Conservation (phyloP, 53 echinoderm and acorn worm species). For the Apostichopus leukothele region DNA sequence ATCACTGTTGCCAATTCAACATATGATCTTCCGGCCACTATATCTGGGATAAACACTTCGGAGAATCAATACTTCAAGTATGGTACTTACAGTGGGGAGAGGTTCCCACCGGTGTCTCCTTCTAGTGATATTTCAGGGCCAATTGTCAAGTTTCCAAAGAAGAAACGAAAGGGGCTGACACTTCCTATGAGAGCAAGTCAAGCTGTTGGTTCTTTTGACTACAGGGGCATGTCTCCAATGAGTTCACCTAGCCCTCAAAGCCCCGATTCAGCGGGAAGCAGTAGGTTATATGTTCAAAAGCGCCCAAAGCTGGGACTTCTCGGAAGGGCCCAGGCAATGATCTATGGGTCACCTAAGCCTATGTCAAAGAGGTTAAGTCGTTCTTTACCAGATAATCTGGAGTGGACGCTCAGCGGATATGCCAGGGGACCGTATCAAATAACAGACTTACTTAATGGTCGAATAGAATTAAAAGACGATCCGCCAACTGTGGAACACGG, state of each 20-base stretch:
- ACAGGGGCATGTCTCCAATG: background rate
- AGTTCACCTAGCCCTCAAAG: slow-evolving; percentile 9
- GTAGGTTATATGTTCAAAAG: slow-evolving; percentile 27
- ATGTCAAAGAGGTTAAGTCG: slow-evolving; percentile 31
- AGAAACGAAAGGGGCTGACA: slow-evolving; percentile 30
- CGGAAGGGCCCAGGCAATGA: slow-evolving; percentile 44
- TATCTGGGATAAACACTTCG: slow-evolving; percentile 44
- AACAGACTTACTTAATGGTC: slow-evolving; percentile 33
- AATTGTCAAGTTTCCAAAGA: slow-evolving; percentile 7
- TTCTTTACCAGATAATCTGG: slow-evolving; percentile 45
- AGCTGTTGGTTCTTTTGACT: slow-evolving; percentile 17
- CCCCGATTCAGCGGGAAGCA: background rate
- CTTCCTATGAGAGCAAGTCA: slow-evolving; percentile 35
- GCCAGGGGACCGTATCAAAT: slow-evolving; percentile 43
- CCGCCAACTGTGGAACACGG: background rate
- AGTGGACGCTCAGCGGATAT: slow-evolving; percentile 39
- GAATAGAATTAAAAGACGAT: slow-evolving; percentile 10
- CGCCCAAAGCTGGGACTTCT: slow-evolving; percentile 35
- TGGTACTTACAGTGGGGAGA: slow-evolving; percentile 44
- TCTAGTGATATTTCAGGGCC: background rate
- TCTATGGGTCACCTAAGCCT: slow-evolving; percentile 32
- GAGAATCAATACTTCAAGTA: slow-evolving; percentile 22
- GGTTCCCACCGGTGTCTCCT: slow-evolving; percentile 29
- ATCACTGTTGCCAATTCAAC: slow-evolving; percentile 43
- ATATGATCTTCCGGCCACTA: slow-evolving; percentile 40